phyloP scores from a whole-genome alignment of 2,113 vertebrate species.

The Apodemus sylvaticus region DNA sequence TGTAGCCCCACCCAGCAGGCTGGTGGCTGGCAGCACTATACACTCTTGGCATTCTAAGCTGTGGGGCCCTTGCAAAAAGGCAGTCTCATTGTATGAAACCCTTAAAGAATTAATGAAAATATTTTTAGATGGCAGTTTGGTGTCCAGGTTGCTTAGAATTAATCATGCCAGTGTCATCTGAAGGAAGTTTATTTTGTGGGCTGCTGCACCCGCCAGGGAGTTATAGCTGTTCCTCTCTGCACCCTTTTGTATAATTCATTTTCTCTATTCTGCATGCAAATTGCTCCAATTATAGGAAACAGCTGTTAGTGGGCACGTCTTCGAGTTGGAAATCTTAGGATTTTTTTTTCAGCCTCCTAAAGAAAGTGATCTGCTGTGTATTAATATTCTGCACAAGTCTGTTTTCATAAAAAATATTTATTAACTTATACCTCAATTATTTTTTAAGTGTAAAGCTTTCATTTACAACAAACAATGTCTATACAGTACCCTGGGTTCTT shows the following conservation, averaged over 20 bases:
- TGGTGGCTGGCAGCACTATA: background rate
- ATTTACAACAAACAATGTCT: conserved; percentile 50
- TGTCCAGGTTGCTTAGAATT: conserved; percentile 55
- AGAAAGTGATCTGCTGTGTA: conserved; percentile 61
- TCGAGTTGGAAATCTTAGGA: conserved; percentile 41
- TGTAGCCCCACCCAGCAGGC: background rate
- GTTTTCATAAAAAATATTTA: conserved; percentile 54
- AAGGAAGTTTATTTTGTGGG: conserved; percentile 69
- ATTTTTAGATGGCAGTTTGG: background rate
- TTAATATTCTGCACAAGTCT: conserved; percentile 59
- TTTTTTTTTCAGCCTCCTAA: conserved; percentile 47
- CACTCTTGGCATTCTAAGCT: background rate
- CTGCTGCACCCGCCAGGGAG: conserved; percentile 47
- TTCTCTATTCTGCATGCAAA: conserved; percentile 73
- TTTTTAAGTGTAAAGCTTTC: conserved; percentile 62
- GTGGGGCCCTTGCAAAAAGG: conserved; percentile 17
- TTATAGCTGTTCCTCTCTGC: conserved; percentile 49
- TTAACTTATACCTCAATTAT: conserved; percentile 51
- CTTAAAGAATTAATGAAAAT: background rate
- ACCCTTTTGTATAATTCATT: conserved; percentile 68
- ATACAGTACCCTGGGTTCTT: conserved; percentile 1
- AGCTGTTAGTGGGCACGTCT: conserved; percentile 63
- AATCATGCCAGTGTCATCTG: conserved; percentile 59
- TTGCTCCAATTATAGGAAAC: conserved; percentile 73
- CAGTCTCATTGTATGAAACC: background rate